Conservation (phyloP, 2,797 vertebrate genomes). For the Spheniscus humboldti region DNA sequence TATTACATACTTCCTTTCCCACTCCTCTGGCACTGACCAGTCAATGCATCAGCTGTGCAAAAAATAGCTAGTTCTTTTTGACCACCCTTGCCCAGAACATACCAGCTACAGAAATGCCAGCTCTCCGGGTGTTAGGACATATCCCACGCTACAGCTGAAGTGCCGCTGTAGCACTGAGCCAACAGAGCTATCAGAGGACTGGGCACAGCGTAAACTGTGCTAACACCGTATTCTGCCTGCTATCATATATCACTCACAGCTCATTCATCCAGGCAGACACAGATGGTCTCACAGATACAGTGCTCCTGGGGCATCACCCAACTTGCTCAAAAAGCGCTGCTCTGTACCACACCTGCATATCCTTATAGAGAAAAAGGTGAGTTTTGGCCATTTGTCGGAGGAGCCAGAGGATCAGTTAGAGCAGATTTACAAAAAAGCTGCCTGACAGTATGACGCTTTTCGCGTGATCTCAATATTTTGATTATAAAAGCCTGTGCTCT, state of each 20-base stretch:
- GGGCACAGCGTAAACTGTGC: not conserved
- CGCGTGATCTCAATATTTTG: not conserved
- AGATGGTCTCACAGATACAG: not conserved
- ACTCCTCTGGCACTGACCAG: not conserved
- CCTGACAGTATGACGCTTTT: not conserved
- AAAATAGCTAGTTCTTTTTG: not conserved
- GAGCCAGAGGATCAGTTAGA: not conserved
- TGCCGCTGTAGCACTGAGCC: not conserved
- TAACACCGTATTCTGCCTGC: not conserved
- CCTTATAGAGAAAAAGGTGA: not conserved
- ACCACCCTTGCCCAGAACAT: not conserved
- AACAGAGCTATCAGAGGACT: not conserved
- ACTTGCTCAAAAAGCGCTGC: not conserved
- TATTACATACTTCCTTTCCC: not conserved
- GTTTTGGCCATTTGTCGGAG: not conserved
- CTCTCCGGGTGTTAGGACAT: not conserved
- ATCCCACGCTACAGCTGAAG: not conserved
- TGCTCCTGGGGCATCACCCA: not conserved
- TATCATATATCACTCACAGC: rapidly evolving
- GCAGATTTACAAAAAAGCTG: not conserved
- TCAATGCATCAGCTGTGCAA: not conserved
- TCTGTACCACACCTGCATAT: not conserved
- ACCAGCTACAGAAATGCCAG: not conserved
- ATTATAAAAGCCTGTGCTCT: not conserved
- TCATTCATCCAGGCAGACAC: not conserved